Evolutionary conservation across 1,140 invertebrate genomes (phyloP).

Genomic region (Dinothrombium tinctorium): DNA sequence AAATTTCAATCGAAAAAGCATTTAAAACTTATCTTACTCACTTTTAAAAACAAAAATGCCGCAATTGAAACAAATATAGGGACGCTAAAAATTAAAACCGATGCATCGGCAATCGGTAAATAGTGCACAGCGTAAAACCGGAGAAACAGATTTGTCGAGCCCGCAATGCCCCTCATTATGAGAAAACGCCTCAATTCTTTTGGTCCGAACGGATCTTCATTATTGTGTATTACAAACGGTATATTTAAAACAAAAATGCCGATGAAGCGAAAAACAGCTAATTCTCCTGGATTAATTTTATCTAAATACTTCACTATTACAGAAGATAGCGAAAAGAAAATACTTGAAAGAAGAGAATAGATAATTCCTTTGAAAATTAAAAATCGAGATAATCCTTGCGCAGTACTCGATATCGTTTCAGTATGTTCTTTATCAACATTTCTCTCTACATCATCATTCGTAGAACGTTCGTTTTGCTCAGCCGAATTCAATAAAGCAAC

Average conservation of each 20-base stretch:
- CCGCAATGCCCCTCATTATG: slow-evolving; percentile 47
- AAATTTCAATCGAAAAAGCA: neutral
- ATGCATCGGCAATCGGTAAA: slow-evolving; percentile 67
- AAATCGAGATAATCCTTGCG: too few relatives aligned
- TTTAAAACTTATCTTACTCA: slow-evolving; percentile 7
- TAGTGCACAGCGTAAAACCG: slow-evolving; percentile 69
- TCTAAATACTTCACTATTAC: too few relatives aligned
- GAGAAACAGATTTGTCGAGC: slow-evolving; percentile 58
- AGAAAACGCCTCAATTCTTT: slow-evolving; percentile 33
- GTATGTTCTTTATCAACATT: too few relatives aligned
- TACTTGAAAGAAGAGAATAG: too few relatives aligned
- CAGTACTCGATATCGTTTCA: too few relatives aligned
- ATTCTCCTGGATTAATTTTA: slow-evolving; percentile 55
- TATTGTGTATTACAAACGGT: slow-evolving; percentile 49
- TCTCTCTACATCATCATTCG: too few relatives aligned
- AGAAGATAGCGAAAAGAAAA: too few relatives aligned
- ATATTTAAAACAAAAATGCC: slow-evolving; percentile 57
- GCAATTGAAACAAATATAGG: slow-evolving; percentile 78
- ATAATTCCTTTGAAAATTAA: too few relatives aligned
- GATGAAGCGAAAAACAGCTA: slow-evolving; percentile 53
- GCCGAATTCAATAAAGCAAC: too few relatives aligned
- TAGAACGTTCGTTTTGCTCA: too few relatives aligned
- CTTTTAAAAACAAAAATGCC: slow-evolving; percentile 57
- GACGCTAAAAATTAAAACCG: slow-evolving; percentile 68
- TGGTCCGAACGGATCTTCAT: slow-evolving; percentile 44